These are phyloP conservation scores for Myotis davidii DNA, from an alignment of 2,113 vertebrate species.

Conservation along the genomic window DNA sequence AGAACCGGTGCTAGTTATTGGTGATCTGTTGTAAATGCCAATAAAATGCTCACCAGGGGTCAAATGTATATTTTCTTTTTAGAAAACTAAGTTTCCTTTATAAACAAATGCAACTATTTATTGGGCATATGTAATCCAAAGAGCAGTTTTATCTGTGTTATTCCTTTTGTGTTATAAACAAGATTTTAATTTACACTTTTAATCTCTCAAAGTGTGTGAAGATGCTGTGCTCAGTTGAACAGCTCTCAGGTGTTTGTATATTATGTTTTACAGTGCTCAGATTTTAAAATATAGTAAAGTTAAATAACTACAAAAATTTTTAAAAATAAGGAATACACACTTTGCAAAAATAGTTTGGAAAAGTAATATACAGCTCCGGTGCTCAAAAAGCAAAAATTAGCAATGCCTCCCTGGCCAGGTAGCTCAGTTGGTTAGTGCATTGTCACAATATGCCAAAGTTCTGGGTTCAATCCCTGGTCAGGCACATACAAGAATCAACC, in stretches of 20 bases:
- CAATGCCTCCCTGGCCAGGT: background rate
- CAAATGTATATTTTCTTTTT: slow-evolving; percentile 90
- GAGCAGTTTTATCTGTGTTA: slow-evolving; percentile 74
- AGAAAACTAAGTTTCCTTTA: slow-evolving; percentile 88
- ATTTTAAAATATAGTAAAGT: slow-evolving; percentile 68
- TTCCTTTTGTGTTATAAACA: slow-evolving; percentile 87
- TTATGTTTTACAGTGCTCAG: slow-evolving; percentile 8
- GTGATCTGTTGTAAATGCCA: slow-evolving; percentile 82
- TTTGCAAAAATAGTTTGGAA: background rate
- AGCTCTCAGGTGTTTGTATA: slow-evolving; percentile 89
- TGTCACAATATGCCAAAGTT: too few species aligned
- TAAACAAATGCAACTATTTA: slow-evolving; percentile 77
- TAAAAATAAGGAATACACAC: background rate
- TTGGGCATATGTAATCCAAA: slow-evolving; percentile 83
- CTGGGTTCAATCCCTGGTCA: too few species aligned
- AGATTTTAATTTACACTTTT: slow-evolving; percentile 83
- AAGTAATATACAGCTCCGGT: background rate
- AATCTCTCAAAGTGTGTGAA: slow-evolving; percentile 83
- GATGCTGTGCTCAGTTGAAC: slow-evolving; percentile 87
- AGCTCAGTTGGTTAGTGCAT: too few species aligned
- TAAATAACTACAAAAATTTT: slow-evolving; percentile 3
- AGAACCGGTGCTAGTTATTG: slow-evolving; percentile 73
- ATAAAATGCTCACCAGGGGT: slow-evolving; percentile 88
- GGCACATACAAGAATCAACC: too few species aligned
- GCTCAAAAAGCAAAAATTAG: background rate